Base-by-base conservation (phyloP, 1,140 invertebrate genomes). In the Ceratosolen fusciceps region DNA sequence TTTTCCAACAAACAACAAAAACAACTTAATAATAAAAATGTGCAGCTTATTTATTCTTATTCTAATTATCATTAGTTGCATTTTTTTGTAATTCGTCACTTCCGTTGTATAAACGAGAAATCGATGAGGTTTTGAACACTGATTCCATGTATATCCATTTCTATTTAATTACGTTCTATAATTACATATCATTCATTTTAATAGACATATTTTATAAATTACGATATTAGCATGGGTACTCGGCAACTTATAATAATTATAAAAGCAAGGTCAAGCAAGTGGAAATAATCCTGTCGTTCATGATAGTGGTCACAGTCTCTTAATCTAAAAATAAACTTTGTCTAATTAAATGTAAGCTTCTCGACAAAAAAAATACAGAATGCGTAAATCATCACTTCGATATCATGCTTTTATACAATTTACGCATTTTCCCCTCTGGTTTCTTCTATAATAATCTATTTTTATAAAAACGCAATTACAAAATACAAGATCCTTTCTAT, bases 401-500 rank as follows among this genome's bases (percentile, higher is more conserved):
- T 74, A 26, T 75, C 31, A 34, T 26, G 1, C 34, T n/a, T 67
- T 56, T 67, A 52, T 76, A 76, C 58, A 67, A 68, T 68, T 37
- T 77, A 77, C 60, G 47, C 49, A 56, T 37, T 7, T 21, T 26
- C 10, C 31, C 1, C 19, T 52, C 37, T 37, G 12, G 24, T 49
- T n/a, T 39, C 7, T 74, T 43, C 39, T 65, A 39, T 39, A 16
- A 43, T 62, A 71, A 71, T 37, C 78, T 80, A 80, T 52, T 54
- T 49, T 80, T 74, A 75, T 39, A 80, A 74, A 80, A 80, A 70
- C 54, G 62, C 62, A 70, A 70, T 79, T 80, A 80, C 73, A 80
- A 80, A 80, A 80, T 80, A 80, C 78, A 80, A 80, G 72, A 75
- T 74, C 60, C 37, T 75, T 71, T 80, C 73, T 80, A 80, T 71